phyloP scores from a whole-genome alignment of 2,113 vertebrate species.

The Tichodroma muraria region DNA sequence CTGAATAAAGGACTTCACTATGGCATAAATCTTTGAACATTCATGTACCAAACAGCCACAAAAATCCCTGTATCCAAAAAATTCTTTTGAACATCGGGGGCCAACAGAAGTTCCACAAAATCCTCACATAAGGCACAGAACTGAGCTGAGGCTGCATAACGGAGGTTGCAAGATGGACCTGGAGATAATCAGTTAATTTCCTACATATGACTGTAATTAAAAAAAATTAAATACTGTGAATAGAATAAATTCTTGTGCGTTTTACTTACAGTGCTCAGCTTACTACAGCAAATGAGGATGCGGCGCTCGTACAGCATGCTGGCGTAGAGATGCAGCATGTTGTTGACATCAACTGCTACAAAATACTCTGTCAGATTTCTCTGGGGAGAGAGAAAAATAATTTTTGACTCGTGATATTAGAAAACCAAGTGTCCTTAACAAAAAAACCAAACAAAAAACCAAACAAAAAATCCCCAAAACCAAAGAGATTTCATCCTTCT shows the following conservation, averaged over 20 bases:
- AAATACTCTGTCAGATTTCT: slow-evolving; percentile 98
- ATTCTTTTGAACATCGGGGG: not conserved
- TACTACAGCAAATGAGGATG: slow-evolving; percentile 94
- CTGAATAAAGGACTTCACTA: not conserved
- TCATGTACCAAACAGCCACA: not conserved
- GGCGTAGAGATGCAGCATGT: slow-evolving; percentile 98
- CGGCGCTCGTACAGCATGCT: slow-evolving; percentile 96
- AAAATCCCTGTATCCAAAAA: not conserved
- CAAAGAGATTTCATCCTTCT: not conserved
- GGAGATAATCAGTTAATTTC: not conserved
- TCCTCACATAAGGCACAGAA: not conserved
- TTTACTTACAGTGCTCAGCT: slow-evolving; percentile 95
- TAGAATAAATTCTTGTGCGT: not conserved
- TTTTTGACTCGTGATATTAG: not conserved
- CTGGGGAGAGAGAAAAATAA: slow-evolving; percentile 70
- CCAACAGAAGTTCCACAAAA: not conserved
- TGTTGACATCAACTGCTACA: slow-evolving; percentile 97
- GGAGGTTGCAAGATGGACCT: not conserved
- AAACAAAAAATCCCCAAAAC: not conserved
- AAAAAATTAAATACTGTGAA: not conserved
- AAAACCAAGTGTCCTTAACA: not conserved
- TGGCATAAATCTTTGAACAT: not conserved
- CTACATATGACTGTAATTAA: not conserved
- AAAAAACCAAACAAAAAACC: not conserved
- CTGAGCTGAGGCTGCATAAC: not conserved